Evolutionary conservation across 1,140 invertebrate genomes (phyloP), one percentile per base, ranked within the genome.

Genomic region (Drosophila punjabiensis): DNA sequence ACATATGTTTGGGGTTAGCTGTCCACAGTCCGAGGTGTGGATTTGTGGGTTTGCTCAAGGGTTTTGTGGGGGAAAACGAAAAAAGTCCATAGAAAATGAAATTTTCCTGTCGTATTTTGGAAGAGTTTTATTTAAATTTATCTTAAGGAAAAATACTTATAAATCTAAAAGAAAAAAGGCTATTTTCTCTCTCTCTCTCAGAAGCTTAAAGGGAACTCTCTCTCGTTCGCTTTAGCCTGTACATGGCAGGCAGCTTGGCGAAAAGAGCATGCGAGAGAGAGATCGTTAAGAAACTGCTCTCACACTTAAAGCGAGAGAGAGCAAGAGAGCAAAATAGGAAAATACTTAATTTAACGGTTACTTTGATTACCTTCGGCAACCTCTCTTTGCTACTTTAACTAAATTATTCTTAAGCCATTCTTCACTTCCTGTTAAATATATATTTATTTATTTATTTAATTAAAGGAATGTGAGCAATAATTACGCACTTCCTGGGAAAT

Each of bases 361-460:
- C 41, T 18, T 43, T 18, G 4, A 16, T 5, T 10, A 5, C n/a
- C n/a, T 18, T 6, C 7, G 1, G 43, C 1, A 11, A 5, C 43
- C n/a, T 13, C 5, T 6, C 10, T 4, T 45, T 18, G 6, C n/a
- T 45, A 2, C 37, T 3, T 24, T 7, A 8, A 11, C 14, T n/a
- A 2, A 50, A 16, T 50, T 16, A 30, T n/a, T 52, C 16, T 30
- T 6, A 30, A n/a, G 5, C 6, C 13, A 3, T 18, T 20, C 14
- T 48, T 41, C 20, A 39, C 28, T 50, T 41, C 9, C 18, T 55
- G 16, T 7, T 20, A 28, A 64, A 52, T 48, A 41, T 48, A 41
- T 59, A 56, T 76, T 41, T 65, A 65, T 75, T 48, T 65, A 75
- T 75, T 76, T 77, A 77, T 53, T 81, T 73, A 82, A 82, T 82